A percentile compares a stretch with the other conserved stretches of the same genome.
Evolutionary conservation across 2,113 vertebrate genomes (phyloP).

Genomic region (Spheniscus mendiculus): DNA sequence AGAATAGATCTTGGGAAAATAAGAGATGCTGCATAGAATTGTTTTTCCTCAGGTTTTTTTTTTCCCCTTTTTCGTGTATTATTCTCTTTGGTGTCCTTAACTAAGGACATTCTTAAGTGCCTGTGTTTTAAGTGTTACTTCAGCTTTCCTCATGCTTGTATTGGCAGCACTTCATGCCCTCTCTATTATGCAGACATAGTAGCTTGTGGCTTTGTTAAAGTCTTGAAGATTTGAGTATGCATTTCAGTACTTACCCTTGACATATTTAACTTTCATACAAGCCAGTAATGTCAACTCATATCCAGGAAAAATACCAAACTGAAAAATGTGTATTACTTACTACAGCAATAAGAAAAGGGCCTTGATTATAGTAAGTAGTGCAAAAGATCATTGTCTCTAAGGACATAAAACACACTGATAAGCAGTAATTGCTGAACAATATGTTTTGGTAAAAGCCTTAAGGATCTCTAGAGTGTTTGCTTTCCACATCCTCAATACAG

Average conservation of each 20-base stretch:
- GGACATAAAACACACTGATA: not conserved
- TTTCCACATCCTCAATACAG: not conserved
- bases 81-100: not conserved
- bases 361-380: not conserved
- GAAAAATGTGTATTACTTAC: not conserved
- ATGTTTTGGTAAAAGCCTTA: not conserved
- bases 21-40: not conserved
- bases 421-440: not conserved
- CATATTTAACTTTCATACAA: not conserved
- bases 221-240: not conserved
- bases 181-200: not conserved
- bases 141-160: not conserved
- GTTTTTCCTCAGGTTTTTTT: not conserved
- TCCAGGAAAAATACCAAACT: not conserved
- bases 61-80: not conserved
- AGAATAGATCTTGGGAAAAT: not conserved
- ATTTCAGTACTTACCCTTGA: not conserved
- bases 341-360: not conserved
- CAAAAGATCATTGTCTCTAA: not conserved
- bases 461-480: not conserved
- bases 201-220: not conserved
- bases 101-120: not conserved
- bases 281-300: not conserved
- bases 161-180: not conserved
- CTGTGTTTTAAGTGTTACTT: not conserved